phyloP scores from a whole-genome alignment of 37 sponge, comb jelly and placozoan species.

The Hexactinellida sp. region DNA sequence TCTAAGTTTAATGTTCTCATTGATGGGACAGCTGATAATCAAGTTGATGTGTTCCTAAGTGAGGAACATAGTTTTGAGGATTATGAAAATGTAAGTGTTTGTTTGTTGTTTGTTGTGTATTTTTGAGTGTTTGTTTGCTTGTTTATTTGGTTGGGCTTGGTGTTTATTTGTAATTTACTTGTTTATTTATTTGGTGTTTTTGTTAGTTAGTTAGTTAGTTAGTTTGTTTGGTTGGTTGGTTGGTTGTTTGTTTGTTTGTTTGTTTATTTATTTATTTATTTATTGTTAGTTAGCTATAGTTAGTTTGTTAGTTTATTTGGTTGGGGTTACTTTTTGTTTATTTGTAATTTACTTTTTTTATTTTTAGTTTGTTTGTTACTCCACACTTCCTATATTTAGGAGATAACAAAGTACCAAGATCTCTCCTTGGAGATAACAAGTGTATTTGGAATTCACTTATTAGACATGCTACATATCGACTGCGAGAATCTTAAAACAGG shows the following conservation, averaged over 20 bases:
- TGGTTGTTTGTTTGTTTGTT: no score
- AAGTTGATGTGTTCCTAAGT: slow-evolving; percentile 42
- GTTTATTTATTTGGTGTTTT: no score
- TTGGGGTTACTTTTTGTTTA: no score
- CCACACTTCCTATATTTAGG: no score
- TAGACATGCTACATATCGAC: slow-evolving; percentile 62
- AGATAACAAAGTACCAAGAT: slow-evolving; percentile 30
- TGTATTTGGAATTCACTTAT: slow-evolving; percentile 34
- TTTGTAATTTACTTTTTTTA: no score
- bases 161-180: no score
- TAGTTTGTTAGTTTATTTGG: no score
- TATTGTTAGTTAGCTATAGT: no score
- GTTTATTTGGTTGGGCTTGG: neutral
- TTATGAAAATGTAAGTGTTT: slow-evolving; percentile 33
- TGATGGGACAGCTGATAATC: slow-evolving; percentile 49
- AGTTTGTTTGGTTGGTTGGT: no score
- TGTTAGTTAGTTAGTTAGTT: no score
- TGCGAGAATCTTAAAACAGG: slow-evolving; percentile 71
- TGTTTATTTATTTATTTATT: no score
- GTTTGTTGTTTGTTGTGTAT: neutral
- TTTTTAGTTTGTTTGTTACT: no score
- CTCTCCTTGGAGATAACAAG: slow-evolving; percentile 33
- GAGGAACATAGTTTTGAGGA: slow-evolving; percentile 46
- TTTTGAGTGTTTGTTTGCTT: neutral
- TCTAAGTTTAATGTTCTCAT: slow-evolving; percentile 53